Evolutionary conservation across 1,140 invertebrate species (phyloP), one percentile per base, ranked within the genome.

Genomic region (Lanistes nyassanus): DNA sequence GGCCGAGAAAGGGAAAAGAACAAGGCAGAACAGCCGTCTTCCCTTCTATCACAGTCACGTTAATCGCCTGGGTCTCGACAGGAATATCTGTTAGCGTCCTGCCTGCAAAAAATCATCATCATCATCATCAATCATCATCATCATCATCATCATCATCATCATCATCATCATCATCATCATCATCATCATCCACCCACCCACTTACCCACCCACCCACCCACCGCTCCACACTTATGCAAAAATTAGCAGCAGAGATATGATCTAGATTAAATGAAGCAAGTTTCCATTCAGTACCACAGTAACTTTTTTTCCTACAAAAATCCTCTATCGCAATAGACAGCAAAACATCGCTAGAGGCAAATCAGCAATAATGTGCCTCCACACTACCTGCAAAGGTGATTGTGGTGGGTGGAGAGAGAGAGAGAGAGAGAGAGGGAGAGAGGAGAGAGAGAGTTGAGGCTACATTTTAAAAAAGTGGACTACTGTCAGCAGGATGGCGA

Each of bases 11-110:
- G 87, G 97, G 94, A 29, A 98, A 95, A 74, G 97, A 94, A 87
- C 96, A 98, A 29, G 96, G 95, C 47, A 98, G 91, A 4, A 97
- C 90, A n/a, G 95, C 96, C 86, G 97, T 95, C 58, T 94, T 92
- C 6, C 96, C 96, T 16, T 95, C 93, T 36, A 95, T 95, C 21
- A 97, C 95, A 13, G 96, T 98, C 56, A 97, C 94, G 90, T 98
- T 98, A 39, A 94, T 93, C 0, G 58, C 67, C 31, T 72, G 70
- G 3, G 70, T 72, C 56, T 72, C 70, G 36, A 39, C 37, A 6
- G 36, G 23, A 21, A 36, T n/a, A 6, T 72, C 70, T 19, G 56
- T 56, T 19, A 29, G n/a, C 13, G n/a, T n/a, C n/a, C 56, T 60
- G 56, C 29, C 56, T 60, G 56, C 23, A 23, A 23, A 60, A 1